Evolutionary conservation across 2,113 vertebrate genomes (phyloP).

Genomic region (Pardalotus punctatus): DNA sequence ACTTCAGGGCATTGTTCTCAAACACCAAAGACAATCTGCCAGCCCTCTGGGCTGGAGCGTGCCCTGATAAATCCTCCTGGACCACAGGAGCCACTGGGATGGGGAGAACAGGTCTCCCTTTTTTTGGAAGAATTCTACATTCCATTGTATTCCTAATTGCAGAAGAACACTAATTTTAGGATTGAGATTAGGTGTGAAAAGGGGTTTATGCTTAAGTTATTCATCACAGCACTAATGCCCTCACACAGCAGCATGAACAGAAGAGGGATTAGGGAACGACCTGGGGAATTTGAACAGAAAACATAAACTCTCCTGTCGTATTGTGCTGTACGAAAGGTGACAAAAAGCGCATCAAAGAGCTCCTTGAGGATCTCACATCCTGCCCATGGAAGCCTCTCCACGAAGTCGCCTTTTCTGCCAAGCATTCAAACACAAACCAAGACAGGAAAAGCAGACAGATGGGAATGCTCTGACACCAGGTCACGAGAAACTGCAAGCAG

Average conservation of each 20-base stretch:
- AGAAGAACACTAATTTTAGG: background rate
- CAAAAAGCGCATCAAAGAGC: background rate
- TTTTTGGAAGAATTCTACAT: background rate
- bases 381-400: fast-evolving
- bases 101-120: background rate
- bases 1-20: background rate
- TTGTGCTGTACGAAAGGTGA: background rate
- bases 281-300: background rate
- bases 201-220: background rate
- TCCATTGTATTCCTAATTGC: background rate
- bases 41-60: background rate
- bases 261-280: background rate
- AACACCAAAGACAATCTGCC: background rate
- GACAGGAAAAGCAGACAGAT: background rate
- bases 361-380: background rate
- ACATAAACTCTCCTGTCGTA: background rate
- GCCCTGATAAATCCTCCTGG: background rate
- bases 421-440: background rate
- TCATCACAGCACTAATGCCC: background rate
- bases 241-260: background rate
- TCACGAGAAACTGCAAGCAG: fast-evolving
- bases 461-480: background rate
- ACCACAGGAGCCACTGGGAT: background rate
- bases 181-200: background rate
- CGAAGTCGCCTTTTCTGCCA: fast-evolving